Base-by-base conservation (phyloP, 2,888 invertebrate genomes). In the Margaritifera margaritifera region DNA sequence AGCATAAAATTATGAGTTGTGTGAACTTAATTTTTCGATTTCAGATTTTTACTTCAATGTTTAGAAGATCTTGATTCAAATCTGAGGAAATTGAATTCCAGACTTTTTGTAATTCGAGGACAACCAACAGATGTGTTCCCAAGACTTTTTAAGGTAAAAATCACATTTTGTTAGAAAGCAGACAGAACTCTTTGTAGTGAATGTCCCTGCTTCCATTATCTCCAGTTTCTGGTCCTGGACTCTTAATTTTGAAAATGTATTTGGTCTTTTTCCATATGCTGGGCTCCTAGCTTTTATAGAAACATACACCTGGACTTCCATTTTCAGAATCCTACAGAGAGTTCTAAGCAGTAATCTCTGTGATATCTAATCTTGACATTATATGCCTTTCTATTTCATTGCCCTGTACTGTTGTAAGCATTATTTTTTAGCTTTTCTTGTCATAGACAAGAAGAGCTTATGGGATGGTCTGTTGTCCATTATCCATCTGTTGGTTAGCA, bases 111-210 rank as follows among this genome's bases (percentile, higher is more conserved):
- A 31, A 94, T 96, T 58, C 92, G 95, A 64, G 96, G 96, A 0
- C 96, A 96, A 86, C 96, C 96, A 1, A 95, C 95, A 0, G 95
- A 96, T 85, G 94, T 94, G 0, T 91, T 96, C 62, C 96, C 96
- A 1, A 94, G 95, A 90, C 90, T 96, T 58, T 95, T 96, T 88
- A 94, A 94, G 88, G 92, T 91, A 78, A 72, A 67, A 63, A 25
- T 22, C 11, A 42, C 11, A 42, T 42, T 42, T 42, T 42, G 15
- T 24, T 20, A 54, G 15, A 42, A 42, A 15, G 11, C 42, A 42
- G 42, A 11, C 42, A 15, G 15, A 42, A 15, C 19, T 11, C 31
- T 57, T 24, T 42, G 42, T 42, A 15, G 42, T 42, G 3, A 42
- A 15, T 1, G 42, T 42, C 15, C 42, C 42, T 11, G 42, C 15